Base-by-base conservation (phyloP, 2,888 invertebrate species). In the Drosophila flavopinicola region DNA sequence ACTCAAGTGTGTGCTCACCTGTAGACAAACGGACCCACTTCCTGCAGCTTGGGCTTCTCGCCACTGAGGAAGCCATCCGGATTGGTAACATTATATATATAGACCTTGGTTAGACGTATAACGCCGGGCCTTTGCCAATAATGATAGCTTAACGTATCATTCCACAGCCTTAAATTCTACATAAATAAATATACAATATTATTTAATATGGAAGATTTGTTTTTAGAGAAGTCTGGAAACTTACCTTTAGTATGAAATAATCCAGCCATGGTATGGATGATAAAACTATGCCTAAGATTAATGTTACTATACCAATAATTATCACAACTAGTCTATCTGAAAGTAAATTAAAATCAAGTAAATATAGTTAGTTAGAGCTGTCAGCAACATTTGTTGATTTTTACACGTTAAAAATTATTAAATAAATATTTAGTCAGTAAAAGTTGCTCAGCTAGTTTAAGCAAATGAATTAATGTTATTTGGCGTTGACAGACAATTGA, bases 91-190 rank as follows among this genome's bases (percentile, higher is more conserved):
- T 97, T 97, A 92, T 96, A 97, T 85, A 97, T 96, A 89, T 96
- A 97, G 13, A 97, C 95, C 92, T 96, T 96, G 71, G 96, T 96
- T 59, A 96, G 92, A 60, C 96, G 92, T 70, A 95, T 93, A 9
- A 97, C 96, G 0, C 96, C 96, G 0, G 96, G 96, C 82, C 95
- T 94, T 88, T 96, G 96, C 96, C 96, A 96, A 90, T 96, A 97
- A 82, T 96, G 96, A 92, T 95, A 97, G 90, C 96, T 95, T 35
- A 97, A 88, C 0, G 96, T 96, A 9, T 96, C 96, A 88, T 97
- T 97, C 94, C 95, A 95, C 66, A 97, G 92, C 89, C 94, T 94
- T 75, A 96, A 92, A 92, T 96, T 96, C 96, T 96, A 92, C n/a
- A 90, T 89, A 90, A 89, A 51, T 73, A 78, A 0, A 27, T 45